These are phyloP conservation scores for Whitmania pigra DNA, from an alignment of 1,140 invertebrate genomes.

Conservation along the genomic window DNA sequence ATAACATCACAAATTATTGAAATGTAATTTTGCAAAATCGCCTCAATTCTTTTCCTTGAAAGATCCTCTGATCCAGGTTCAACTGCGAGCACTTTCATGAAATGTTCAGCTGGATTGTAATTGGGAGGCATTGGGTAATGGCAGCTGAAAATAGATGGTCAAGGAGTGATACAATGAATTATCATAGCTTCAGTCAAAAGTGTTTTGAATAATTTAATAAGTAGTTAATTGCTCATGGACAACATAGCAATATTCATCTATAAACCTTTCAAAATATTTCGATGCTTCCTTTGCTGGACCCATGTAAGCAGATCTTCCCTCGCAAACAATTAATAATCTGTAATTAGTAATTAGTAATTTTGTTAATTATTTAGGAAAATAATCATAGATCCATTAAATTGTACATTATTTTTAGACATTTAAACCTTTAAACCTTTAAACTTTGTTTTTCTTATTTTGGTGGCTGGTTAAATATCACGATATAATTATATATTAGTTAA, in stretches of 20 bases:
- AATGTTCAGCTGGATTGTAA: conserved; percentile 91
- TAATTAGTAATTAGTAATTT: too few species aligned
- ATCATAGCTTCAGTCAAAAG: too few species aligned
- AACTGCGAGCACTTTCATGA: conserved; percentile 76
- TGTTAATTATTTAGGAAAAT: conserved; percentile 67
- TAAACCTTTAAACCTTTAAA: background rate
- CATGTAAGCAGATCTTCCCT: conserved; percentile 77
- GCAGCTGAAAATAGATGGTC: conserved; percentile 32
- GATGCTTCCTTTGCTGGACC: conserved; percentile 67
- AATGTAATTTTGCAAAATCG: conserved; percentile 12
- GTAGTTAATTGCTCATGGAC: background rate
- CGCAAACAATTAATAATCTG: conserved; percentile 68
- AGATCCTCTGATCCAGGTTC: conserved; percentile 65
- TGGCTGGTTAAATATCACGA: background rate
- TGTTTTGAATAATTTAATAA: too few species aligned
- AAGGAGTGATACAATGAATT: too few species aligned
- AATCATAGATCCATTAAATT: conserved; percentile 80
- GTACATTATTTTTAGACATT: conserved; percentile 52
- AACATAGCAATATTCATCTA: background rate
- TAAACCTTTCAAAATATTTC: conserved; percentile 68
- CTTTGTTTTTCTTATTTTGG: background rate
- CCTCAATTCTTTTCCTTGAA: conserved; percentile 27
- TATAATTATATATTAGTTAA: background rate
- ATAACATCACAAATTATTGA: too few species aligned
- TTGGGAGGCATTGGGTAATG: conserved; percentile 51